Evolutionary conservation across 1,140 invertebrate species (phyloP).

Genomic region (Mizuhopecten yessoensis): DNA sequence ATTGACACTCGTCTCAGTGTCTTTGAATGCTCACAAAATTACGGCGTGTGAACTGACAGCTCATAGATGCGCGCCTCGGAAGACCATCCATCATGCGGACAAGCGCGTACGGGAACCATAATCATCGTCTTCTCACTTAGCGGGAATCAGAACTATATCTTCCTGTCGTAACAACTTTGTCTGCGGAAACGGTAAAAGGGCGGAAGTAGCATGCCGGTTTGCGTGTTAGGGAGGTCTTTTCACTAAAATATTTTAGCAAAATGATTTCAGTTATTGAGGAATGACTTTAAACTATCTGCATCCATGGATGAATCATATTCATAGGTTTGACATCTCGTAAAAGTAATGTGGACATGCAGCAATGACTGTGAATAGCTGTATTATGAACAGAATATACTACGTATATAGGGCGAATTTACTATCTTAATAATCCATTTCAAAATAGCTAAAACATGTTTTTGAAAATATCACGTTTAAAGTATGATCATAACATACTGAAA

Average conservation of each 20-base stretch:
- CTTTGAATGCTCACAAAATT: constrained; percentile 39
- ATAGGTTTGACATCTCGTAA: neutral
- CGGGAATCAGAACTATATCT: constrained; percentile 38
- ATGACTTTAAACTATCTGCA: neutral
- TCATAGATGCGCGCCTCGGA: constrained; percentile 30
- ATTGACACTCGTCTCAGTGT: constrained; percentile 10
- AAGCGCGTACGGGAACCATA: constrained; percentile 36
- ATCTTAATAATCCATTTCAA: no score
- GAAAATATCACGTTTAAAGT: neutral
- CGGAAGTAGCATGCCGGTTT: constrained; percentile 36
- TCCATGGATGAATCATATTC: neutral
- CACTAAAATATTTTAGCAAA: neutral
- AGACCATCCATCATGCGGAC: constrained; percentile 31
- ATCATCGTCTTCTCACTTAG: constrained; percentile 33
- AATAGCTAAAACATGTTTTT: neutral
- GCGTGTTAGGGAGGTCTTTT: constrained; percentile 29
- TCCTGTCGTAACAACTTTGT: constrained; percentile 38
- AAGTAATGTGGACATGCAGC: neutral
- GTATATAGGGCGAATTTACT: no score
- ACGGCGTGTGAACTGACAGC: constrained; percentile 29
- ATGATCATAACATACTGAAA: neutral
- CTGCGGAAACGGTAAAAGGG: constrained; percentile 36
- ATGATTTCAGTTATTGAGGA: constrained; percentile 26
- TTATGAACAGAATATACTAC: neutral
- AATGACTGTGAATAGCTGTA: no score